These are phyloP conservation scores for human (Homo sapiens) DNA, from an alignment of 2,113 vertebrate genomes.

Conservation along the genomic window GRCh38 chr1:66316501-66317000, in stretches of 20 bases:
- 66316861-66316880: slow-evolving; percentile 70
- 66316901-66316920: slow-evolving; percentile 64
- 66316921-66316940: slow-evolving; percentile 62
- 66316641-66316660: slow-evolving; percentile 78
- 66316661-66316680: slow-evolving; percentile 77
- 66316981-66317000: not conserved
- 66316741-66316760: not conserved
- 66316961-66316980: not conserved
- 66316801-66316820: slow-evolving; percentile 48
- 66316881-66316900: slow-evolving; percentile 64
- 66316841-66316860: slow-evolving; percentile 66
- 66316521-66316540: slow-evolving; percentile 21
- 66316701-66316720: not conserved
- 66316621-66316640: slow-evolving; percentile 74
- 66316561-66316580: slow-evolving; percentile 45
- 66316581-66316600: slow-evolving; percentile 72
- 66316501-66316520: not conserved
- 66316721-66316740: not conserved
- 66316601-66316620: slow-evolving; percentile 69
- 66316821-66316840: slow-evolving; percentile 61
- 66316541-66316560: slow-evolving; percentile 30
- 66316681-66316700: slow-evolving; percentile 73
- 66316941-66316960: slow-evolving; percentile 63
- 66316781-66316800: slow-evolving; percentile 37
- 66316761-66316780: not conserved